A percentile compares a stretch with the other conserved stretches of the same genome.
These are phyloP conservation scores for Vombatus ursinus DNA, from an alignment of 2,113 vertebrate genomes.

Conservation along the genomic window DNA sequence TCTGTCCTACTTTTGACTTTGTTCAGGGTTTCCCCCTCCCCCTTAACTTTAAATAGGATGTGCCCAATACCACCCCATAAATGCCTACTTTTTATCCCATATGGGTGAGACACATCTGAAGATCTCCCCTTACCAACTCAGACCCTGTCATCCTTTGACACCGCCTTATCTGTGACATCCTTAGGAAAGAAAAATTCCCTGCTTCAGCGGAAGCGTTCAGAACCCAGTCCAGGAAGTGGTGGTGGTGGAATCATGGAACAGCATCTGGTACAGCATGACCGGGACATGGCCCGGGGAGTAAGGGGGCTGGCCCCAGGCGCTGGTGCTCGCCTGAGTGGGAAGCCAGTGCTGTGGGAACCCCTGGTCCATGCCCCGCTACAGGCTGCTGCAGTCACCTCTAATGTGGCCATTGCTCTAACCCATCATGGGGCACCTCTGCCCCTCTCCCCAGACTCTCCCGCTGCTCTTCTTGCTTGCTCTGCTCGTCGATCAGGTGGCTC, in stretches of 20 bases:
- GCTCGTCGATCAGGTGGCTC: conserved; percentile 83
- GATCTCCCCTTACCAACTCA: not conserved
- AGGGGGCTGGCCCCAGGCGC: conserved; percentile 86
- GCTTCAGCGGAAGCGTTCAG: conserved; percentile 92
- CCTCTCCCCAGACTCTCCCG: conserved; percentile 85
- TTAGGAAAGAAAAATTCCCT: conserved; percentile 97
- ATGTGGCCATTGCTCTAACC: conserved; percentile 95
- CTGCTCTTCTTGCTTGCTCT: conserved; percentile 84
- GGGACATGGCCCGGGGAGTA: conserved; percentile 88
- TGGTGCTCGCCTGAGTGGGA: conserved; percentile 80
- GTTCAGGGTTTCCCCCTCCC: not conserved
- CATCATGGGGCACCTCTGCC: conserved; percentile 94
- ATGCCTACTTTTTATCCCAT: not conserved
- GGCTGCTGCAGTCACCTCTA: conserved; percentile 93
- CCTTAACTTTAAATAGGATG: not conserved
- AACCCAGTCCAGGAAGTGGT: conserved; percentile 88
- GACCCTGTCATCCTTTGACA: not conserved
- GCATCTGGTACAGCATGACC: conserved; percentile 96
- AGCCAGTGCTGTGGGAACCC: conserved; percentile 93
- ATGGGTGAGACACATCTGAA: not conserved
- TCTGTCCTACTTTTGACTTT: not conserved
- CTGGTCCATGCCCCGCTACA: conserved; percentile 94
- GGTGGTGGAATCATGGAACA: conserved; percentile 93
- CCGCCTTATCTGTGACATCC: not conserved
- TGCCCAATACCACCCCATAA: not conserved